Percentiles rank a stretch among this genome's conserved stretches.
These are phyloP conservation scores for Pao palembangensis DNA, from an alignment of 2,113 vertebrate genomes.

Conservation along the genomic window DNA sequence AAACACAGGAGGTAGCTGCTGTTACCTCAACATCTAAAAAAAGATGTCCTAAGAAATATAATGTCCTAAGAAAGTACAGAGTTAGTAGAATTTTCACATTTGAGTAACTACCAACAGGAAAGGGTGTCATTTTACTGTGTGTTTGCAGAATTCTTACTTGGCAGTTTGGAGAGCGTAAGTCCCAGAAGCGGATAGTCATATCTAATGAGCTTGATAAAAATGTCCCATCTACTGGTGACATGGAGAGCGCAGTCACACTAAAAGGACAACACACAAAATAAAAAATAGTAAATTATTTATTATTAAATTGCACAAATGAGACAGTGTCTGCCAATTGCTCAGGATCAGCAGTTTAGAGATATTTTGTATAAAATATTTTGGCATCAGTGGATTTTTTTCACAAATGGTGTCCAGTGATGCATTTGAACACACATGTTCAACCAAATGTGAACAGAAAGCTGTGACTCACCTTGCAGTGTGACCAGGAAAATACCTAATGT, in stretches of 20 bases:
- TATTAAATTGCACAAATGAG: no score
- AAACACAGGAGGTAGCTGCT: not conserved
- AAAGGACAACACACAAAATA: constrained; percentile 1
- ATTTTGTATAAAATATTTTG: no score
- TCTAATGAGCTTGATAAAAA: constrained; percentile 97
- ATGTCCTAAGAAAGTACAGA: not conserved
- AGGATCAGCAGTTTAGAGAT: no score
- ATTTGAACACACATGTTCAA: no score
- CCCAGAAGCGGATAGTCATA: constrained; percentile 96
- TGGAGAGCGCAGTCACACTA: constrained; percentile 95
- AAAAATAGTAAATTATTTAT: not conserved
- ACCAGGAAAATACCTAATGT: constrained; percentile 94
- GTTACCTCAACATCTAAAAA: no score
- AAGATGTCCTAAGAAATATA: not conserved
- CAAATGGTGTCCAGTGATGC: no score
- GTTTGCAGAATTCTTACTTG: constrained; percentile 74
- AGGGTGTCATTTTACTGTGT: constrained; percentile 5
- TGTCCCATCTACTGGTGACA: constrained; percentile 96
- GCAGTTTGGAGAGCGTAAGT: constrained; percentile 92
- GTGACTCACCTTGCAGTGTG: constrained; percentile 89
- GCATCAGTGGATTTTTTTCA: no score
- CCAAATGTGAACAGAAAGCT: no score
- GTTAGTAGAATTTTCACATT: not conserved
- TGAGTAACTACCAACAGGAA: not conserved
- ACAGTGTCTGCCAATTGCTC: no score